phyloP scores from a whole-genome alignment of 2,113 vertebrate genomes.

The Dendropsophus ebraccatus region DNA sequence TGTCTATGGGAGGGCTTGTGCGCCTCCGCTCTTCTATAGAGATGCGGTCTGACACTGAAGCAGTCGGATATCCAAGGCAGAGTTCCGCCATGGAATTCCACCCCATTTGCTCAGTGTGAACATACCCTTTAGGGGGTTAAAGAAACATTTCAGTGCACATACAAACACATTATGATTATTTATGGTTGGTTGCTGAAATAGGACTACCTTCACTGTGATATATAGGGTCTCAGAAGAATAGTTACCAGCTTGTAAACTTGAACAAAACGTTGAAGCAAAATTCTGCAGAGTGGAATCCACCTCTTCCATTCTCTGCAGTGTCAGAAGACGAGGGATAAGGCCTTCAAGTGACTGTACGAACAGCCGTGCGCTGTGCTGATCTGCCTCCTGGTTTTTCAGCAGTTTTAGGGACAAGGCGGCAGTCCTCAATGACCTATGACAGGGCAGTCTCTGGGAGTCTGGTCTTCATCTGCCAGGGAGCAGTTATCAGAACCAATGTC shows the following conservation, averaged over 20 bases:
- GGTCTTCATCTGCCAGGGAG: constrained; percentile 91
- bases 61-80: no score
- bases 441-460: constrained; percentile 83
- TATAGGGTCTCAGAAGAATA: background rate
- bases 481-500: constrained; percentile 96
- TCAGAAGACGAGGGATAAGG: constrained; percentile 86
- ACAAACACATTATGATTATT: no score
- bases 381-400: constrained; percentile 92
- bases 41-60: no score
- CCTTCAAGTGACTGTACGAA: constrained; percentile 85
- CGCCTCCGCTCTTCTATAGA: no score
- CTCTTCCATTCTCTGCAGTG: constrained; percentile 76
- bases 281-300: constrained; percentile 89
- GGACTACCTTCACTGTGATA: background rate
- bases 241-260: constrained; percentile 79
- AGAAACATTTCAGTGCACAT: no score
- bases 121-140: no score
- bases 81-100: no score
- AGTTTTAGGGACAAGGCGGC: constrained; percentile 91
- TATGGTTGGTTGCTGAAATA: background rate
- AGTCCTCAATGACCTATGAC: constrained; percentile 82
- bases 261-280: constrained; percentile 93
- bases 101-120: no score
- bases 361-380: constrained; percentile 89
- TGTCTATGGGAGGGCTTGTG: no score